These are phyloP conservation scores for Drosophila leonis DNA, from an alignment of 2,888 invertebrate genomes.

Conservation along the genomic window DNA sequence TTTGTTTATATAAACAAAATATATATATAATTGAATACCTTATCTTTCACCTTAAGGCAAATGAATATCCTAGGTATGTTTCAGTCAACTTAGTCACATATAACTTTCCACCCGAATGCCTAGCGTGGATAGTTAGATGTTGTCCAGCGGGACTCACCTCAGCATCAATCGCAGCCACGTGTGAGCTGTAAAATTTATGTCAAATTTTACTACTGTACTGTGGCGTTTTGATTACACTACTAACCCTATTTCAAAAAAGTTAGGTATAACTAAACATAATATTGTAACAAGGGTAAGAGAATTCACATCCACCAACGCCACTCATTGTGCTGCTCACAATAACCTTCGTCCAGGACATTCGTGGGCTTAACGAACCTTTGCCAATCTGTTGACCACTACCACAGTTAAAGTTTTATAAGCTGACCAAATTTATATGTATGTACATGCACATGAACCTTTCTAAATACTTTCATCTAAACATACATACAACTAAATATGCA, in stretches of 20 bases:
- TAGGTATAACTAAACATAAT: conserved; percentile 72
- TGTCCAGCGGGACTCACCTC: conserved; percentile 51
- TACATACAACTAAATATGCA: conserved; percentile 12
- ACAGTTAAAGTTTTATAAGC: conserved; percentile 52
- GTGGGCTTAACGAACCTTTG: conserved; percentile 65
- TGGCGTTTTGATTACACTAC: conserved; percentile 67
- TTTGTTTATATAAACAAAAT: neutral
- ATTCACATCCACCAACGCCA: conserved; percentile 14
- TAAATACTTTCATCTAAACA: conserved; percentile 33
- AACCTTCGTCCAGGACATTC: conserved; percentile 65
- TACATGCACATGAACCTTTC: conserved; percentile 22
- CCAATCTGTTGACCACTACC: conserved; percentile 76
- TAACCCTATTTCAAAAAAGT: conserved; percentile 63
- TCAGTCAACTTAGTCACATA: neutral
- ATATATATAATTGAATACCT: neutral
- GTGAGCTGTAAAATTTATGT: conserved; percentile 69
- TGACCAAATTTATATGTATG: conserved; percentile 33
- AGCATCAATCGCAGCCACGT: conserved; percentile 60
- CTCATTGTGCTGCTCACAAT: conserved; percentile 39
- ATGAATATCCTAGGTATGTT: neutral
- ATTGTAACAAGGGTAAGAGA: conserved; percentile 40
- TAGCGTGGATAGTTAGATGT: conserved; percentile 24
- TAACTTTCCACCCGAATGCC: conserved; percentile 15
- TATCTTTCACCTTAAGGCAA: neutral
- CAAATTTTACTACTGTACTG: conserved; percentile 65